Evolutionary conservation across 2,888 invertebrate species (phyloP).

Genomic region (Drosophila subsilvestris): DNA sequence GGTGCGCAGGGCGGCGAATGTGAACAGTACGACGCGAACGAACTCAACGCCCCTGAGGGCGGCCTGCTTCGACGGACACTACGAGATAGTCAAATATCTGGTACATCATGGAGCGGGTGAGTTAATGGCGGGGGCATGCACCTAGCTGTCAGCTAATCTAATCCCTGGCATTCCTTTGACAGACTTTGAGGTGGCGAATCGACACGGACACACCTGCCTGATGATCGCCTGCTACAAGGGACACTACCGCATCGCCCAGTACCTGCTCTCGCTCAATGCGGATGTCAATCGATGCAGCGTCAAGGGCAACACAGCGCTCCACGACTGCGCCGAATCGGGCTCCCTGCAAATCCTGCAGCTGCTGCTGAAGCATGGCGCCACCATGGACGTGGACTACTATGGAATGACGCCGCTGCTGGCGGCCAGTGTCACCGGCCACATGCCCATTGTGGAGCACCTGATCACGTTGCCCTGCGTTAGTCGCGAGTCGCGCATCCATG

Average conservation of each 20-base stretch:
- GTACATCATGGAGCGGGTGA: constrained; percentile 94
- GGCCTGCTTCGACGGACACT: constrained; percentile 98
- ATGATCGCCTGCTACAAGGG: constrained; percentile 99
- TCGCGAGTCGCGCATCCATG: constrained; percentile 93
- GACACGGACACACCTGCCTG: constrained; percentile 97
- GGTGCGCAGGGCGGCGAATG: constrained; percentile 93
- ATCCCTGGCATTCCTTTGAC: constrained; percentile 64
- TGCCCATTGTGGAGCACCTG: constrained; percentile 96
- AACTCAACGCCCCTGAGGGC: constrained; percentile 97
- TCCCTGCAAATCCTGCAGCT: constrained; percentile 96
- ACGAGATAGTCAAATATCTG: constrained; percentile 96
- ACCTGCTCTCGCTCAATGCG: constrained; percentile 93
- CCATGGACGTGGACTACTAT: constrained; percentile 97
- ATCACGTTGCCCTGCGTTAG: constrained; percentile 90
- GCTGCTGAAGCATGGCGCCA: constrained; percentile 93
- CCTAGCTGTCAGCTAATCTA: not conserved
- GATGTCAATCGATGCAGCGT: constrained; percentile 96
- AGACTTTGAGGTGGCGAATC: constrained; percentile 98
- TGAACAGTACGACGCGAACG: constrained; percentile 97
- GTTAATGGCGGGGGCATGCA: constrained; percentile 45
- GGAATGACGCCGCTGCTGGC: constrained; percentile 98
- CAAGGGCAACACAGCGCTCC: constrained; percentile 96
- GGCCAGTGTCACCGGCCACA: constrained; percentile 96
- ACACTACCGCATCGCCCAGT: constrained; percentile 95
- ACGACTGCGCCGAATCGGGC: constrained; percentile 98